These are phyloP conservation scores for Pseudomugil tenellus DNA, from an alignment of 2,797 vertebrate genomes.

Conservation along the genomic window DNA sequence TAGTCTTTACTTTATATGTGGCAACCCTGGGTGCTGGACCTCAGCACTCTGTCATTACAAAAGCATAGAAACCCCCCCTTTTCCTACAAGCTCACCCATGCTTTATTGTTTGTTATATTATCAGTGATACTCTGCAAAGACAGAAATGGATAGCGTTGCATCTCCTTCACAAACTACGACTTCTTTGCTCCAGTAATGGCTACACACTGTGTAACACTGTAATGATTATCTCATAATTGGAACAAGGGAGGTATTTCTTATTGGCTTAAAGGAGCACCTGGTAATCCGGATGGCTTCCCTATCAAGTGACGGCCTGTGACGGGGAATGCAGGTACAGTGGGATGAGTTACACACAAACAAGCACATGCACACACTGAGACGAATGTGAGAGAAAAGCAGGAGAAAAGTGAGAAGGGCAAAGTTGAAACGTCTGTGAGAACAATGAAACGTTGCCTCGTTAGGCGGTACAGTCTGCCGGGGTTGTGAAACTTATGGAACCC, in stretches of 20 bases:
- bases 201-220: constrained; percentile 58
- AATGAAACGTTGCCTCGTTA: constrained; percentile 76
- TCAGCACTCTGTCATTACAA: neutral
- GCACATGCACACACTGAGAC: constrained; percentile 23
- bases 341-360: constrained; percentile 63
- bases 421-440: constrained; percentile 79
- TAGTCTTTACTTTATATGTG: neutral
- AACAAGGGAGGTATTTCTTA: constrained; percentile 72
- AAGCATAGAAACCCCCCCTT: neutral
- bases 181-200: constrained; percentile 22
- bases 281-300: constrained; percentile 64
- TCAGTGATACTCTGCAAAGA: constrained; percentile 18
- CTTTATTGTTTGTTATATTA: constrained; percentile 14
- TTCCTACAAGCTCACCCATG: neutral
- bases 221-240: constrained; percentile 76
- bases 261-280: constrained; percentile 67
- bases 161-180: constrained; percentile 38
- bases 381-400: constrained; percentile 48
- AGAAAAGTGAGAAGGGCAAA: constrained; percentile 74
- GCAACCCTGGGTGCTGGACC: neutral
- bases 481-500: constrained; percentile 73
- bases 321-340: constrained; percentile 70
- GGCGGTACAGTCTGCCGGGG: constrained; percentile 71
- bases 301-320: constrained; percentile 60
- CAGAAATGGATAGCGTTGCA: constrained; percentile 16